These are phyloP conservation scores for Hycleus phaleratus DNA, from an alignment of 1,140 invertebrate genomes.

Conservation along the genomic window DNA sequence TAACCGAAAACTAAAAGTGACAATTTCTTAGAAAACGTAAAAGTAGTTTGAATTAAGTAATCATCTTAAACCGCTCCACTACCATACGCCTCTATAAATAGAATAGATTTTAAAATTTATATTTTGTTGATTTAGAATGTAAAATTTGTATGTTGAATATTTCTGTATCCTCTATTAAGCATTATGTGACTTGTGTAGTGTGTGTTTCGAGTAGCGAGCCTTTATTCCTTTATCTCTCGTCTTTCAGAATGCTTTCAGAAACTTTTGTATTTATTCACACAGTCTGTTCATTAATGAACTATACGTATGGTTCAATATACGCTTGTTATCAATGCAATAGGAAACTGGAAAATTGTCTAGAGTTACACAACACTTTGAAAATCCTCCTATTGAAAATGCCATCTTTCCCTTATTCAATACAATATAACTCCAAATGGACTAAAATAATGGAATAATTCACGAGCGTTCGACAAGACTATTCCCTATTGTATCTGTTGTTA, in stretches of 20 bases:
- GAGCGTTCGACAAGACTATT: no score
- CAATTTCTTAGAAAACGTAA: neutral
- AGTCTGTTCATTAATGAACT: conserved; percentile 35
- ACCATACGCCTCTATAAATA: neutral
- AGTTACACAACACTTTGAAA: no score
- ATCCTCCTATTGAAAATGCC: no score
- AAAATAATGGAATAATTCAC: no score
- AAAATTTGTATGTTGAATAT: conserved; percentile 26
- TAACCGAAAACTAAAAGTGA: neutral
- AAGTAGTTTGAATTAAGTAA: conserved; percentile 1
- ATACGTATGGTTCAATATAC: neutral
- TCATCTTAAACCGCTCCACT: neutral
- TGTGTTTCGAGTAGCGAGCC: conserved; percentile 27
- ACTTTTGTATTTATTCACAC: conserved; percentile 35
- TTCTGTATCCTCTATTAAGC: conserved; percentile 32
- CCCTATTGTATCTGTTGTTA: no score
- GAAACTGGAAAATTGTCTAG: conserved; percentile 16
- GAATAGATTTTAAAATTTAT: conserved; percentile 11
- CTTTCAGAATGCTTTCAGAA: conserved; percentile 36
- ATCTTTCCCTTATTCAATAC: no score
- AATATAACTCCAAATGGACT: no score
- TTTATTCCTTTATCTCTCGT: conserved; percentile 37
- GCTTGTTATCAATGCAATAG: conserved; percentile 22
- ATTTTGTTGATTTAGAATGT: conserved; percentile 32
- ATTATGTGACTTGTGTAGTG: conserved; percentile 33